A percentile compares a stretch with the other conserved stretches of the same genome.
phyloP scores from a whole-genome alignment of 1,140 invertebrate genomes.

The Propsilocerus akamusi region DNA sequence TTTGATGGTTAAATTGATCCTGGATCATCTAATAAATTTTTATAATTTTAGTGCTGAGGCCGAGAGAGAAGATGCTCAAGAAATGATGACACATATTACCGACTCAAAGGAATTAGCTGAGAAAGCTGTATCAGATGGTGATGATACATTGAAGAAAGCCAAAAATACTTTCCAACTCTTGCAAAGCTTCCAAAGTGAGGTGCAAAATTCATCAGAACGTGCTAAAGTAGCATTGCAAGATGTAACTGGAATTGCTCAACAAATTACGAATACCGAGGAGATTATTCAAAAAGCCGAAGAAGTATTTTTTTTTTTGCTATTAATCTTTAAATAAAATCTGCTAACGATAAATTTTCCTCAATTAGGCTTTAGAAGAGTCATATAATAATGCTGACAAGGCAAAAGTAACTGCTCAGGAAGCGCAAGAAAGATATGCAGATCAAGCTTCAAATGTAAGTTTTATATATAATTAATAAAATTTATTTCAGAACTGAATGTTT shows the following conservation, averaged over 20 bases:
- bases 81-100: constrained; percentile 38
- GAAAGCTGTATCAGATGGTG: constrained; percentile 62
- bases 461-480: constrained; percentile 2
- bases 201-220: constrained; percentile 54
- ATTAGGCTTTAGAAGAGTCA: constrained; percentile 44
- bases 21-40: not conserved
- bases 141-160: constrained; percentile 71
- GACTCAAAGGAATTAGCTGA: constrained; percentile 53
- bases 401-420: constrained; percentile 51
- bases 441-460: constrained; percentile 47
- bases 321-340: constrained; percentile 8
- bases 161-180: constrained; percentile 62
- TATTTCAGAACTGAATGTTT: constrained; percentile 1
- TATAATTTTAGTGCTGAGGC: constrained; percentile 17
- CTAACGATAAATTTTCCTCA: not conserved
- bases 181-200: constrained; percentile 76
- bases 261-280: constrained; percentile 29
- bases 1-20: constrained; percentile 24
- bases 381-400: constrained; percentile 60
- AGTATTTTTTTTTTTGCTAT: constrained; percentile 22
- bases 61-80: constrained; percentile 23
- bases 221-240: constrained; percentile 52
- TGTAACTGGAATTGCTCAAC: constrained; percentile 50
- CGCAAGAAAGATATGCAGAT: constrained; percentile 49
- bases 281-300: constrained; percentile 41